These are phyloP conservation scores for Ctenodactylus gundi DNA, from an alignment of 2,113 vertebrate species.

Conservation along the genomic window DNA sequence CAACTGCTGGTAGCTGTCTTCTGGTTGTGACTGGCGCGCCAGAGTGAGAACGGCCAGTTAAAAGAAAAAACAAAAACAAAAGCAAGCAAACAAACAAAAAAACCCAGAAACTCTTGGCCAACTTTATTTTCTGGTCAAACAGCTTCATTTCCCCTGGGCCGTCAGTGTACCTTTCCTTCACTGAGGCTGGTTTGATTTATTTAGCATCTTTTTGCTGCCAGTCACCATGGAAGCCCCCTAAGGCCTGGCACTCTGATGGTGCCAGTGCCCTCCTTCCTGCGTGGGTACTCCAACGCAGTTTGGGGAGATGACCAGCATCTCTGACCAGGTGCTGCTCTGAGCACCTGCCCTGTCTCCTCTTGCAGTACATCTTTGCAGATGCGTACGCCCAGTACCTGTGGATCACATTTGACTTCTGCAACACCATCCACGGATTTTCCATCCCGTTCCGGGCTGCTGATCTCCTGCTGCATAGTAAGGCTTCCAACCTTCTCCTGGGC, in stretches of 20 bases:
- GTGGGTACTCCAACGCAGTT: rapidly evolving
- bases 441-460: constrained; percentile 94
- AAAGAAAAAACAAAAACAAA: not conserved
- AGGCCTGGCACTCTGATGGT: not conserved
- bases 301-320: not conserved
- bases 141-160: rapidly evolving
- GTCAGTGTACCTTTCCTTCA: not conserved
- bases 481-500: constrained; percentile 90
- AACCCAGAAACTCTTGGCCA: not conserved
- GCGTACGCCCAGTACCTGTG: constrained; percentile 92
- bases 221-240: rapidly evolving
- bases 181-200: not conserved
- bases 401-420: constrained; percentile 96
- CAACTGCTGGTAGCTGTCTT: not conserved
- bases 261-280: not conserved
- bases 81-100: no score
- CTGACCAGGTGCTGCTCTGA: not conserved
- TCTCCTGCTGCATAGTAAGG: constrained; percentile 92
- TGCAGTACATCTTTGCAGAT: constrained; percentile 96
- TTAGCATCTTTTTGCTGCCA: not conserved
- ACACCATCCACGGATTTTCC: constrained; percentile 89
- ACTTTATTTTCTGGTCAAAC: not conserved
- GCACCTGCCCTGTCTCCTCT: not conserved
- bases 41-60: not conserved
- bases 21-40: not conserved